Percentiles rank a stretch among this genome's conserved stretches.
These are phyloP conservation scores for Amblyraja radiata DNA, from an alignment of 2,797 vertebrate genomes.

Conservation along the genomic window DNA sequence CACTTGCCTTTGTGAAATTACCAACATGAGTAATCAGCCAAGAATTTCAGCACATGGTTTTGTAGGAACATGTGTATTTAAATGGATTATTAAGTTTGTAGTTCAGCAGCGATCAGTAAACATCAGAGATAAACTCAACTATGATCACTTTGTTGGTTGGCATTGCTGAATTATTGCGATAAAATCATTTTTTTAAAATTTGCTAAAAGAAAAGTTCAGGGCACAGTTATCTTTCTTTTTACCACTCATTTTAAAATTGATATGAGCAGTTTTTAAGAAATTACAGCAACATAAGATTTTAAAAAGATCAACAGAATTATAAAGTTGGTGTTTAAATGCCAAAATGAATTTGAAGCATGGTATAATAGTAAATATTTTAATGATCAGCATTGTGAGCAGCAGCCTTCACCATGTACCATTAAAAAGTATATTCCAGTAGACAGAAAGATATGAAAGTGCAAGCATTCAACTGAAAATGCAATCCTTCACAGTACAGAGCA, in stretches of 20 bases:
- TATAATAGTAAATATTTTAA: neutral
- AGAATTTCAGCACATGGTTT: neutral
- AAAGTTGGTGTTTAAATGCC: neutral
- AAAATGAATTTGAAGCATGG: neutral
- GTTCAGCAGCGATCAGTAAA: neutral
- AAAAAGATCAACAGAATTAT: neutral
- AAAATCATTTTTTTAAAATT: neutral
- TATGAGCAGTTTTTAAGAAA: too few relatives aligned
- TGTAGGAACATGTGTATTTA: neutral
- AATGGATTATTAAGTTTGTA: neutral
- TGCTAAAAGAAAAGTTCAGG: neutral
- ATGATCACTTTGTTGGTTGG: neutral
- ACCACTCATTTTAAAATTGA: neutral
- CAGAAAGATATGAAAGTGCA: slow-evolving; percentile 64
- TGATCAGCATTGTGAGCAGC: slow-evolving; percentile 37
- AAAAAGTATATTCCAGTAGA: slow-evolving; percentile 56
- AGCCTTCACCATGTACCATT: slow-evolving; percentile 51
- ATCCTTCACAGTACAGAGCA: slow-evolving; percentile 71
- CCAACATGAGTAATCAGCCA: neutral
- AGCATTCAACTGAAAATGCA: slow-evolving; percentile 73
- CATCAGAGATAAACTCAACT: neutral
- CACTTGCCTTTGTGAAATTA: neutral
- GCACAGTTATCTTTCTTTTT: neutral
- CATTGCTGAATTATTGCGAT: neutral
- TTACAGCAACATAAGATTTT: neutral